A percentile compares a stretch with the other conserved stretches of the same genome.
Conservation (phyloP, 2,888 invertebrate species). For the Noctua janthe region DNA sequence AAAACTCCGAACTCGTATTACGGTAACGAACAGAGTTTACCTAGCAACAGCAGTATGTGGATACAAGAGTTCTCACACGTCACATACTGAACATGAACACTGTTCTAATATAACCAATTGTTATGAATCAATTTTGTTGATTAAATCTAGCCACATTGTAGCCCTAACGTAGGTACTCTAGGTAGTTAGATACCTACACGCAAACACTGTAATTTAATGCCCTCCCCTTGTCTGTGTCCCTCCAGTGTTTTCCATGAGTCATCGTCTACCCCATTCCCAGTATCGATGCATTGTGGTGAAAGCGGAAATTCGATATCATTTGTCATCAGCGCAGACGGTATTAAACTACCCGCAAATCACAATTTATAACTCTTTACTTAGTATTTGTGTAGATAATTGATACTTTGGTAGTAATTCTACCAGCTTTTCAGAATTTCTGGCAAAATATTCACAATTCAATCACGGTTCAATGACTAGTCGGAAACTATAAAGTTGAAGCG, state of each 20-base stretch:
- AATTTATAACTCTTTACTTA: constrained; percentile 25
- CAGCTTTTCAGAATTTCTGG: constrained; percentile 67
- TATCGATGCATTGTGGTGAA: constrained; percentile 55
- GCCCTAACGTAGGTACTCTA: not conserved
- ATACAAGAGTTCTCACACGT: constrained; percentile 36
- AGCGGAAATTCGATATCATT: constrained; percentile 59
- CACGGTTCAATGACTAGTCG: constrained; percentile 70
- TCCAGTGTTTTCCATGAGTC: constrained; percentile 57
- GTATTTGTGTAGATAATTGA: constrained; percentile 14
- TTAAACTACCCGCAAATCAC: constrained; percentile 35
- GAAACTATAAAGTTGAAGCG: constrained; percentile 67
- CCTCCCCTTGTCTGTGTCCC: constrained; percentile 54
- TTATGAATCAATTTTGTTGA: constrained; percentile 50
- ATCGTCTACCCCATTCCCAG: constrained; percentile 58
- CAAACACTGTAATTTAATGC: constrained; percentile 40
- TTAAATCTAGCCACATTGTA: constrained; percentile 49
- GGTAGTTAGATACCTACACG: constrained; percentile 10
- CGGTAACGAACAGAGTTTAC: constrained; percentile 35
- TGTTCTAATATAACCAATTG: constrained; percentile 41
- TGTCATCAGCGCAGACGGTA: constrained; percentile 53
- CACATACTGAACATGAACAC: constrained; percentile 7
- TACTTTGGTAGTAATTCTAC: constrained; percentile 41
- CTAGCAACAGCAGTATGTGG: constrained; percentile 48
- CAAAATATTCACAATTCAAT: constrained; percentile 73
- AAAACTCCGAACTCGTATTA: constrained; percentile 55